phyloP scores from a whole-genome alignment of 1,140 invertebrate species.

The Asobara japonica region DNA sequence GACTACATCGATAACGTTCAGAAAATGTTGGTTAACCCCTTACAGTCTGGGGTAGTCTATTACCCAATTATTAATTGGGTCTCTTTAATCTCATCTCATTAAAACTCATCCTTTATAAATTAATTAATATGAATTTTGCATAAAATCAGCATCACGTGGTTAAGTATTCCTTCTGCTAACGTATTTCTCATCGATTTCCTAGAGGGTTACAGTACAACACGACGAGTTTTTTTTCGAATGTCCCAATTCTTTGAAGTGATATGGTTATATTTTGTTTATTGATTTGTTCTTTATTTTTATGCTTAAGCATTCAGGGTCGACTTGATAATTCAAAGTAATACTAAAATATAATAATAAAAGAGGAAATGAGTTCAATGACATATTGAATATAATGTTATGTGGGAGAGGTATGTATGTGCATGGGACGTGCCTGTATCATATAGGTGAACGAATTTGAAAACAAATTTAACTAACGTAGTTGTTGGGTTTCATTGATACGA shows the following conservation, averaged over 20 bases:
- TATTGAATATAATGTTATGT: no score
- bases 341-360: background rate
- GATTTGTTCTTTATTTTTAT: background rate
- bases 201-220: slow-evolving; percentile 25
- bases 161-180: background rate
- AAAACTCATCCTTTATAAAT: background rate
- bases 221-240: background rate
- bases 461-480: no score
- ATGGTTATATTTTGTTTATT: slow-evolving; percentile 11
- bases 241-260: slow-evolving; percentile 29
- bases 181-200: slow-evolving; percentile 1
- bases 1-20: background rate
- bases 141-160: background rate
- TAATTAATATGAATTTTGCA: background rate
- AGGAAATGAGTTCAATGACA: background rate
- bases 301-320: background rate
- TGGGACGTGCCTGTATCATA: no score
- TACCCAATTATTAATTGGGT: background rate
- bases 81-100: background rate
- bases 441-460: no score
- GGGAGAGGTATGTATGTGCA: no score
- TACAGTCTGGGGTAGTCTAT: background rate
- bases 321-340: background rate
- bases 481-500: no score
- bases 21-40: background rate